Evolutionary conservation across 2,888 invertebrate species (phyloP), one percentile per base, ranked within the genome.

Genomic region (Scaeva pyrastri): DNA sequence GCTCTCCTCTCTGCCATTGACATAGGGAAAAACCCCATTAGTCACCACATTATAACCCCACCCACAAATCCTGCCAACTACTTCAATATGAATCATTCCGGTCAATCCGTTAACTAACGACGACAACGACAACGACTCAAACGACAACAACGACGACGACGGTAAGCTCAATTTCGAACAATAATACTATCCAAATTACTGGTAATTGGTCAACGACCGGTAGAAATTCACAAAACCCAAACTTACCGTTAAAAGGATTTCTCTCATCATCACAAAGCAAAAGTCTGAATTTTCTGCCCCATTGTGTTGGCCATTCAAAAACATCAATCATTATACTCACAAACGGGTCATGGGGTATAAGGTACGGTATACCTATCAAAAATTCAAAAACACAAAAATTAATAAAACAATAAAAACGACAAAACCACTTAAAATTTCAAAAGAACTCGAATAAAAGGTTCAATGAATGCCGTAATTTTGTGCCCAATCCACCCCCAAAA

Each of bases 381-480:
- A 56, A 56, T 39, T 66, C 48, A 66, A 36, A 66, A 62, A 62
- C 21, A 56, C 68, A 81, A 73, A 48, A 48, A 36, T 45, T 39
- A 12, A 36, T 39, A 76, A 74, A 55, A 72, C 26, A 58, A 58
- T 52, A 64, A 41, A 75, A 55, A 75, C 77, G n/a, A 55, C 73
- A 43, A 55, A 68, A 66, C 45, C 68, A 41, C 64, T 82, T 72
- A 58, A 45, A 55, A 68, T 45, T 68, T 66, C 62, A 60, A 60
- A 73, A 68, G 66, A 56, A 55, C 55, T 16, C 11, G 4, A 58
- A 50, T 23, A 41, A 82, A 58, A 36, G 39, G 48, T 77, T 77
- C 73, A 77, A 76, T 73, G 72, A 77, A 60, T 52, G 77, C 45
- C 23, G 55, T 73, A 68, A 77, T 83, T 77, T 73, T n/a, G 64